Evolutionary conservation across 1,140 invertebrate genomes (phyloP).

Genomic region (Brachionus calyciflorus): DNA sequence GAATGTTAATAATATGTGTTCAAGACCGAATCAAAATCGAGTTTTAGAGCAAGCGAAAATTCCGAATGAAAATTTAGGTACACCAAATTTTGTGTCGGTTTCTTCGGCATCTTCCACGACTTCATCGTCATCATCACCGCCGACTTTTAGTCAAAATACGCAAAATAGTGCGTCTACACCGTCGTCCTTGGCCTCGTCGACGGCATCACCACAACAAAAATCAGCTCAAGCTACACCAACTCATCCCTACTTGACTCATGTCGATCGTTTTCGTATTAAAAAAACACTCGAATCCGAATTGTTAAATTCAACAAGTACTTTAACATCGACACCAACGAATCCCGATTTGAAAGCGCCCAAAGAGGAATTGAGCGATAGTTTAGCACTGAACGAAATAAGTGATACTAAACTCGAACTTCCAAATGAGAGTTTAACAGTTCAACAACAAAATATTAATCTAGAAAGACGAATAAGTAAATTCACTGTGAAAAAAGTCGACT

Average conservation of each 20-base stretch:
- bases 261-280: background rate
- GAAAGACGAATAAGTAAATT: constrained; percentile 45
- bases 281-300: constrained; percentile 12
- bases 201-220: background rate
- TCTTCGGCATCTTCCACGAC: constrained; percentile 10
- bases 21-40: too few species aligned
- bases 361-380: too few species aligned
- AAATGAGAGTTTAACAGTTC: too few species aligned
- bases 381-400: background rate
- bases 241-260: background rate
- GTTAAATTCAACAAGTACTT: background rate
- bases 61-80: background rate
- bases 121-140: constrained; percentile 14
- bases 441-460: too few species aligned
- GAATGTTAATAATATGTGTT: too few species aligned
- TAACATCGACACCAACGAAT: background rate
- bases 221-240: background rate
- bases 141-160: constrained; percentile 1
- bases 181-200: background rate
- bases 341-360: too few species aligned
- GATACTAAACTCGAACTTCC: background rate
- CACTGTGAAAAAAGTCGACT: constrained; percentile 45
- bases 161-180: background rate
- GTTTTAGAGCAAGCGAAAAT: too few species aligned
- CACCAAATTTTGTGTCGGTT: background rate